Evolutionary conservation across 2,113 vertebrate genomes (phyloP).

Genomic region (Cervus canadensis): DNA sequence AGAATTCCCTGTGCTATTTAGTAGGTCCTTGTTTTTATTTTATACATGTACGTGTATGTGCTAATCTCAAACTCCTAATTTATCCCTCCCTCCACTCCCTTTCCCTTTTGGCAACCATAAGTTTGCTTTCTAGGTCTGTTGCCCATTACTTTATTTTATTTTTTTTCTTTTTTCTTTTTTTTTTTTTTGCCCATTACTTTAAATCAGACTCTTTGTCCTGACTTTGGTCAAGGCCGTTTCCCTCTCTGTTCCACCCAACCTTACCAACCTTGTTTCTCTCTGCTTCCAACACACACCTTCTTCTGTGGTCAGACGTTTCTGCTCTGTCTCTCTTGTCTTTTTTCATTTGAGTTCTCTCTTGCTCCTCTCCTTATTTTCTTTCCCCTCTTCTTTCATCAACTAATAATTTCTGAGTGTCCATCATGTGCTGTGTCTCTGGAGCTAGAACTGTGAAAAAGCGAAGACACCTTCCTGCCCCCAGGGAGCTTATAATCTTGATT

Average conservation of each 20-base stretch:
- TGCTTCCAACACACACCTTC: not conserved
- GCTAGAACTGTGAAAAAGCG: not conserved
- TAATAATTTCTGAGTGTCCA: not conserved
- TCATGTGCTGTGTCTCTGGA: not conserved
- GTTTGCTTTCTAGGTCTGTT: not conserved
- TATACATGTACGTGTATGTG: not conserved
- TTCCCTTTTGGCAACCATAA: not conserved
- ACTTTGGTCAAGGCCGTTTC: not conserved
- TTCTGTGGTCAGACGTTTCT: not conserved
- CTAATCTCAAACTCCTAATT: not conserved
- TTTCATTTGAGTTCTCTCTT: not conserved
- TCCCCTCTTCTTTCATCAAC: not conserved
- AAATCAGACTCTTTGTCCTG: not conserved
- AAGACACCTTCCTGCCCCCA: not conserved
- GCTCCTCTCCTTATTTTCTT: not conserved
- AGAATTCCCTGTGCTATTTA: not conserved
- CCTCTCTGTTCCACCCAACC: not conserved
- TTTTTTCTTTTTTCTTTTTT: not conserved
- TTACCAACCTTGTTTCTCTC: not conserved
- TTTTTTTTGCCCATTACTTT: not conserved
- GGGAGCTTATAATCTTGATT: not conserved
- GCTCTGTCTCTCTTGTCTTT: not conserved
- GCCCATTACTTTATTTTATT: not conserved
- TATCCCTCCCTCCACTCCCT: not conserved
- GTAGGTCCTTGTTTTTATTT: not conserved